phyloP scores from a whole-genome alignment of 92 coral and sea anemone genomes.

The Palythoa heliodiscus region DNA sequence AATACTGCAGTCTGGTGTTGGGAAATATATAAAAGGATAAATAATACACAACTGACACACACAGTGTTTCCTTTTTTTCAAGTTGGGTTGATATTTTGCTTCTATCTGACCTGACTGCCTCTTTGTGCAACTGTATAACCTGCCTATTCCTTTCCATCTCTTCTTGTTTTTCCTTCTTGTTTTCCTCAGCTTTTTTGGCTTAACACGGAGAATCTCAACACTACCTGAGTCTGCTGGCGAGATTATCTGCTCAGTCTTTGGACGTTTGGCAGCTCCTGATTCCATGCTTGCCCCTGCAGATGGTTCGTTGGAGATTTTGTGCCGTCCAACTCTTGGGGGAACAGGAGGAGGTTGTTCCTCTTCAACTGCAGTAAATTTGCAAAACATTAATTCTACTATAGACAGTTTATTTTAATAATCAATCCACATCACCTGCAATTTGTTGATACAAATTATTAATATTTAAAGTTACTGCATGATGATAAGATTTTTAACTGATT shows the following conservation, averaged over 20 bases:
- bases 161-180: constrained; percentile 28
- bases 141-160: constrained; percentile 27
- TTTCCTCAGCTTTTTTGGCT: constrained; percentile 20
- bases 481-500: background rate
- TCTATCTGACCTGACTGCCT: constrained; percentile 24
- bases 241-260: background rate
- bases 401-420: background rate
- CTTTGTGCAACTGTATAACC: constrained; percentile 35
- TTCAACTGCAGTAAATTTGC: constrained; percentile 23
- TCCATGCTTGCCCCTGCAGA: constrained; percentile 22
- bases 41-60: background rate
- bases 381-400: background rate
- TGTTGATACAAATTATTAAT: background rate
- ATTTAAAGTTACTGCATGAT: background rate
- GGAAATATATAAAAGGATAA: background rate
- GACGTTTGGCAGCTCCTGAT: constrained; percentile 23
- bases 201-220: background rate
- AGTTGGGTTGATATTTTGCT: background rate
- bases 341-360: constrained; percentile 78
- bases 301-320: constrained; percentile 44
- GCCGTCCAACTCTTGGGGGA: constrained; percentile 66
- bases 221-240: constrained; percentile 28
- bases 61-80: background rate
- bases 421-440: background rate
- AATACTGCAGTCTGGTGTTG: no score